phyloP scores from a whole-genome alignment of 2,113 vertebrate genomes.

The Pogonocichla stellata region DNA sequence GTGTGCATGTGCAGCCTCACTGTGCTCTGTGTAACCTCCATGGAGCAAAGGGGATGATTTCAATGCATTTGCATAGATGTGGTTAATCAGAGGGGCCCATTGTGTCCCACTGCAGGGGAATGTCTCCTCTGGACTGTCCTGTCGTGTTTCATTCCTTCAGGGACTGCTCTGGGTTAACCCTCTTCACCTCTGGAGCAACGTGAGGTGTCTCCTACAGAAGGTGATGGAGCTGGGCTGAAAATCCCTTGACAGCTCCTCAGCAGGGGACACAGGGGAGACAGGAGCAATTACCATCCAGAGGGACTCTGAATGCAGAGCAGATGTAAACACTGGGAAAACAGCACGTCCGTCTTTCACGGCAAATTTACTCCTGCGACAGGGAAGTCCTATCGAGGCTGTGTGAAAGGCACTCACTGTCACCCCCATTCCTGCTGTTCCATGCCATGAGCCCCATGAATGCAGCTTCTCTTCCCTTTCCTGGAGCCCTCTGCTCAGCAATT shows the following conservation, averaged over 20 bases:
- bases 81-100: neutral
- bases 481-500: neutral
- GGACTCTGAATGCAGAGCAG: neutral
- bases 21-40: too few species aligned
- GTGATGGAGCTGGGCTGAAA: neutral
- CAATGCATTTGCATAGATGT: neutral
- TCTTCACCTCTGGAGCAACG: neutral
- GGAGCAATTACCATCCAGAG: constrained; percentile 34
- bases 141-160: neutral
- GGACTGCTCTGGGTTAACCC: neutral
- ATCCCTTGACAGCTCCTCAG: neutral
- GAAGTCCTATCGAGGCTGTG: neutral
- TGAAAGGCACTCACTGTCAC: neutral
- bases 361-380: neutral
- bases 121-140: neutral
- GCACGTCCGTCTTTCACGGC: neutral
- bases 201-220: neutral
- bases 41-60: neutral
- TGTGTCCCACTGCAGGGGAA: neutral
- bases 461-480: neutral
- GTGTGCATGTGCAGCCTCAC: neutral
- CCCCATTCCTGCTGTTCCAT: neutral
- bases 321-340: neutral
- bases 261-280: neutral
- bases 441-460: neutral